Evolutionary conservation across 2,888 invertebrate genomes (phyloP).

Genomic region (Chrysomela aeneicollis): DNA sequence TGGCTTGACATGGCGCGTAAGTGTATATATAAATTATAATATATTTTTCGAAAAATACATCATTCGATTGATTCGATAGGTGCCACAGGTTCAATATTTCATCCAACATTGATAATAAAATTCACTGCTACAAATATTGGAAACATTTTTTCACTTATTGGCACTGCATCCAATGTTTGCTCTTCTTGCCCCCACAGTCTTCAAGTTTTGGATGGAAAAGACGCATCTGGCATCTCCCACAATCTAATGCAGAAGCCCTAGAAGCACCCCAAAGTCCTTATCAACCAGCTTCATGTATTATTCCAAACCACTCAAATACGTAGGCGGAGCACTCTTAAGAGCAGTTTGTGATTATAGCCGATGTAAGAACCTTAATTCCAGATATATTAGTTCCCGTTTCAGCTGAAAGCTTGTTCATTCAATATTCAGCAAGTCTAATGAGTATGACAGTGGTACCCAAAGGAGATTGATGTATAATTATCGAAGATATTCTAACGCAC

Average conservation of each 20-base stretch:
- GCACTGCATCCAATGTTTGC: not conserved
- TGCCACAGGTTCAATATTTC: too few relatives aligned
- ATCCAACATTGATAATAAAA: too few relatives aligned
- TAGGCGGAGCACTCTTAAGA: conserved; percentile 55
- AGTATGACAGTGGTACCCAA: conserved; percentile 17
- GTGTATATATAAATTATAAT: too few relatives aligned
- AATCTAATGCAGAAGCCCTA: conserved; percentile 52
- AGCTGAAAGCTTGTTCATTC: conserved; percentile 37
- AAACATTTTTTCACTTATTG: too few relatives aligned
- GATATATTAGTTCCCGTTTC: conserved; percentile 49
- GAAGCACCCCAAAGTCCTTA: conserved; percentile 58
- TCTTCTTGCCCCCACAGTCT: conserved; percentile 19
- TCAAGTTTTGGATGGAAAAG: conserved; percentile 23
- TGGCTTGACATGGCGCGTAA: too few relatives aligned
- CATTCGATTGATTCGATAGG: too few relatives aligned
- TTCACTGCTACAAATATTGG: too few relatives aligned
- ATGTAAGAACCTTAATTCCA: conserved; percentile 56
- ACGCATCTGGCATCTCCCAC: conserved; percentile 53
- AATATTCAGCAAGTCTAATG: conserved; percentile 34
- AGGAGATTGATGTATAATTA: too few relatives aligned
- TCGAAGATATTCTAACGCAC: too few relatives aligned
- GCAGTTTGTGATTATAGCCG: conserved; percentile 55
- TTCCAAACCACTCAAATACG: conserved; percentile 57
- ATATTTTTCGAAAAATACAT: too few relatives aligned
- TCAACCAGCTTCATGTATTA: conserved; percentile 60